Evolutionary conservation across 2,113 vertebrate species (phyloP).

Genomic region (Halcyon senegalensis): DNA sequence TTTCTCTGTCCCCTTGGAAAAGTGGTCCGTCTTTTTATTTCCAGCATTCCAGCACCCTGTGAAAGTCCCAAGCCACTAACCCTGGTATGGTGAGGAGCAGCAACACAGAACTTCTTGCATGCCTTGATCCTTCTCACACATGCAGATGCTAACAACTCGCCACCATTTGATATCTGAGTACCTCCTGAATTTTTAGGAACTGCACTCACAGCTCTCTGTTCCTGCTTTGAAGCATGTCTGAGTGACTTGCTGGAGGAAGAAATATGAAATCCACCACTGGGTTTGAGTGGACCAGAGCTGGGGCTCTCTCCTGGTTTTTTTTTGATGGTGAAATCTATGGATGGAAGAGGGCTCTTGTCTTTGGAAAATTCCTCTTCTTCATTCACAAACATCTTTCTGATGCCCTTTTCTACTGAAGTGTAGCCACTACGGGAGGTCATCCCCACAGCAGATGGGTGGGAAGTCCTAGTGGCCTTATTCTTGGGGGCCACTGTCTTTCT

Average conservation of each 20-base stretch:
- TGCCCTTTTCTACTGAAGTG: neutral
- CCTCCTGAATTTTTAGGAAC: neutral
- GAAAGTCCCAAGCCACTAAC: conserved; percentile 65
- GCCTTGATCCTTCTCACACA: neutral
- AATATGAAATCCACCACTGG: neutral
- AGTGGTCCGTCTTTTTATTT: conserved; percentile 73
- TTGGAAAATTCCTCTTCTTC: neutral
- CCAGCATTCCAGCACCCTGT: conserved; percentile 65
- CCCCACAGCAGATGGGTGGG: neutral
- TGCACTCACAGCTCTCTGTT: neutral
- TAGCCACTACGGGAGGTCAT: neutral
- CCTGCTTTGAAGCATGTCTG: neutral
- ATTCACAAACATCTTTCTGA: neutral
- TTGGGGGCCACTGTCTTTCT: neutral
- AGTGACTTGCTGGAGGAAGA: neutral
- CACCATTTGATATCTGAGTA: neutral
- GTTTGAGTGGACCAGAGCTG: neutral
- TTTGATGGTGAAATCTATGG: neutral
- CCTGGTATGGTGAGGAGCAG: conserved; percentile 4
- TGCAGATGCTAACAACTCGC: neutral
- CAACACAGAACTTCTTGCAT: neutral
- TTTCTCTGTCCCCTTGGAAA: conserved; percentile 76
- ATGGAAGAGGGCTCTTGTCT: neutral
- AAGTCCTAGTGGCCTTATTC: neutral
- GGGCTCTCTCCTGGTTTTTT: neutral